Base-by-base conservation (phyloP, 2,113 vertebrate genomes). In the Pelmatolapia mariae region DNA sequence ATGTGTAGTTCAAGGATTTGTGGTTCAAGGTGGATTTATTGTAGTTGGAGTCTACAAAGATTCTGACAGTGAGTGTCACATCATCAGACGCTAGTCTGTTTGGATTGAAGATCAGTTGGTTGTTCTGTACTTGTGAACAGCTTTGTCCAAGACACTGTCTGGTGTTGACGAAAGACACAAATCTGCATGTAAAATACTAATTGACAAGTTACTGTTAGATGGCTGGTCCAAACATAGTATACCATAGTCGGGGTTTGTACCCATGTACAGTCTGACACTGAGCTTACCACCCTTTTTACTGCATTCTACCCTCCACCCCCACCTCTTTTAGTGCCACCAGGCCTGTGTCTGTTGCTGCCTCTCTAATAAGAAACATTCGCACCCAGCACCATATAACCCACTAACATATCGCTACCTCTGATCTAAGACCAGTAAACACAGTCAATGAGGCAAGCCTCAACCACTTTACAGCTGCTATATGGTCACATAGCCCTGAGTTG, bases 361-460 rank as follows among this genome's bases (percentile, higher is more conserved):
- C 61, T 71, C 54, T 96, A 95, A 95, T 95, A 93, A 94, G 92
- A 95, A 95, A 89, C 95, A 95, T 91, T 84, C 56, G 73, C 91
- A 81, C 92, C 63, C 84, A 82, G 86, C 91, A 86, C 89, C 94
- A 93, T 87, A 95, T 95, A 95, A 96, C 96, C 91, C 90, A 84
- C 92, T 78, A 92, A 95, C 92, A 93, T 91, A 89, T 90, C 87
- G 84, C 84, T 91, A 80, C 89, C 88, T 95, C 91, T 95, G 92
- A 96, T 95, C 92, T 94, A 89, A 93, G 89, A 93, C 93, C 93
- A 94, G 94, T 96, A 95, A 96, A 96, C 86, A 40, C 88, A 83
- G 89, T 90, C 82, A 90, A 93, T 93, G 93, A 73, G 91, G 91
- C 87, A 66, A 53, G 43, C 86, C 90, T 89, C 84, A 79, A 86